These are phyloP conservation scores for Tinea trinotella DNA, from an alignment of 2,888 invertebrate species.

Conservation along the genomic window DNA sequence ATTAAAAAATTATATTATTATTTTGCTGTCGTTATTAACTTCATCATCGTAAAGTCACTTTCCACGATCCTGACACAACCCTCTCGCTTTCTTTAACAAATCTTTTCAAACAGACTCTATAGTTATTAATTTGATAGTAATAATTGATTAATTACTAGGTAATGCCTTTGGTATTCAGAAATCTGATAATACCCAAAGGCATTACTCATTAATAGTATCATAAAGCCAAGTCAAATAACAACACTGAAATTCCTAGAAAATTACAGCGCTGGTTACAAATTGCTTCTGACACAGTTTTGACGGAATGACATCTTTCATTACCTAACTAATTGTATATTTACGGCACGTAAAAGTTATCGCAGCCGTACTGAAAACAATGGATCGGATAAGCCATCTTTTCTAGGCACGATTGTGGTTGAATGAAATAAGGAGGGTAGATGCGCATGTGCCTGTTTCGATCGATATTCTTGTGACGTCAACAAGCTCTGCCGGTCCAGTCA, in stretches of 20 bases:
- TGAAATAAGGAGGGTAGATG: constrained; percentile 25
- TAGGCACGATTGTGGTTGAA: constrained; percentile 8
- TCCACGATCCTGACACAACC: no score
- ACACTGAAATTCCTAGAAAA: background rate
- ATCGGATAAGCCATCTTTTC: constrained; percentile 13
- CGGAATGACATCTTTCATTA: background rate
- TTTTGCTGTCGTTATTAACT: no score
- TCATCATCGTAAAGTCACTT: no score
- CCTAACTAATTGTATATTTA: constrained; percentile 2
- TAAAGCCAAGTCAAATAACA: background rate
- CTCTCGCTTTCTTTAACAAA: no score
- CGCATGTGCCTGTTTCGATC: constrained; percentile 58
- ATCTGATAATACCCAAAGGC: background rate
- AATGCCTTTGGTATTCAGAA: background rate
- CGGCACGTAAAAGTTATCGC: constrained; percentile 11
- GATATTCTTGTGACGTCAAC: constrained; percentile 64
- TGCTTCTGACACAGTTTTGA: background rate
- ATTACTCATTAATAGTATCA: background rate
- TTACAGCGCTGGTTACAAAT: background rate
- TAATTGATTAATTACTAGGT: background rate
- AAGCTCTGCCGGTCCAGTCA: constrained; percentile 43
- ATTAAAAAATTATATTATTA: no score
- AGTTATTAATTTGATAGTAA: no score
- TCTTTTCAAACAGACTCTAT: no score
- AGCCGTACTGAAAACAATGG: constrained; percentile 1